These are phyloP conservation scores for Porphyrio hochstetteri DNA, from an alignment of 2,113 vertebrate species.

Conservation along the genomic window DNA sequence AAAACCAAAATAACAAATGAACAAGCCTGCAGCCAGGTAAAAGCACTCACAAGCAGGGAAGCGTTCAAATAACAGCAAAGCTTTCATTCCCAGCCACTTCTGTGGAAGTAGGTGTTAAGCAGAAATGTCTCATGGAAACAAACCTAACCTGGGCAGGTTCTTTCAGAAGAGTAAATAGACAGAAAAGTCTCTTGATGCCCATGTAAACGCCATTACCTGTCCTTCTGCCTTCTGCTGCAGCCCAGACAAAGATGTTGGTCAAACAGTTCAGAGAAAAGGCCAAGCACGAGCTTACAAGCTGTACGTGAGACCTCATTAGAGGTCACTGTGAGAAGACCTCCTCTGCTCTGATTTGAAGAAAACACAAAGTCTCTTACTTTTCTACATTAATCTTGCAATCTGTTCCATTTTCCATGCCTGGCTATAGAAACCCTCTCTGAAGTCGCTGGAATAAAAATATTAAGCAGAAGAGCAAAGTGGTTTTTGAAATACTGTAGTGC, in stretches of 20 bases:
- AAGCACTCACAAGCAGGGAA: neutral
- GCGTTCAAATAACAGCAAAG: neutral
- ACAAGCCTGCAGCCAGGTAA: neutral
- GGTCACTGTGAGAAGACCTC: neutral
- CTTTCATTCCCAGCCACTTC: neutral
- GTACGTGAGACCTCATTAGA: neutral
- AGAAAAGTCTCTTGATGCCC: slow-evolving; percentile 9
- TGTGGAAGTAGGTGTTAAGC: neutral
- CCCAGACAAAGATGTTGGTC: neutral
- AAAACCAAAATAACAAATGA: neutral
- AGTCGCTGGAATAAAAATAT: slow-evolving; percentile 50
- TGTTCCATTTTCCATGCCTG: slow-evolving; percentile 53
- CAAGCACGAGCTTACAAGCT: neutral
- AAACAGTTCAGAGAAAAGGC: slow-evolving; percentile 6
- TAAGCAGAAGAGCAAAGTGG: slow-evolving; percentile 56
- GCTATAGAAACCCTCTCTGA: slow-evolving; percentile 13
- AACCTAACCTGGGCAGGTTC: neutral
- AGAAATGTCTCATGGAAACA: slow-evolving; percentile 2
- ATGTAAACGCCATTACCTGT: neutral
- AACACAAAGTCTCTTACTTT: slow-evolving; percentile 33
- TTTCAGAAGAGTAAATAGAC: neutral
- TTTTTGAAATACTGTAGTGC: slow-evolving; percentile 68
- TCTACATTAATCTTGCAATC: slow-evolving; percentile 66
- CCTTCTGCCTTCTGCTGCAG: neutral
- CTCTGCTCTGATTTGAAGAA: neutral